These are phyloP conservation scores for Tetragnatha versicolor DNA, from an alignment of 1,140 invertebrate species.

Conservation along the genomic window DNA sequence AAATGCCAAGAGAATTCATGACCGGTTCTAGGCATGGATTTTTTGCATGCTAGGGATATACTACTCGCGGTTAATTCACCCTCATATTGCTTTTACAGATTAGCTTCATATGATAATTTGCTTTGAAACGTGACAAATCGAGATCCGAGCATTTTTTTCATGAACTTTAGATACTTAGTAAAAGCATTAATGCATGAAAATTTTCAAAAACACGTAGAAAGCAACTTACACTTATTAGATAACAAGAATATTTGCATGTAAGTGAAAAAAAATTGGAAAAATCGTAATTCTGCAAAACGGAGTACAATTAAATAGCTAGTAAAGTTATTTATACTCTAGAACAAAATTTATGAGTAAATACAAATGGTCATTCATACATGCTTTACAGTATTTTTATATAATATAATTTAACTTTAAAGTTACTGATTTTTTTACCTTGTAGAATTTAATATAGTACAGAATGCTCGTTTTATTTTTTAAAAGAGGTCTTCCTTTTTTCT, in stretches of 20 bases:
- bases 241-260: not conserved
- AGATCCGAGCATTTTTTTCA: not conserved
- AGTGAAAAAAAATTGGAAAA: not conserved
- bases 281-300: constrained; percentile 3
- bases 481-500: too few relatives aligned
- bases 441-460: too few relatives aligned
- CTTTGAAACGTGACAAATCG: not conserved
- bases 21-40: constrained; percentile 27
- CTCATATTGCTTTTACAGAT: too few relatives aligned
- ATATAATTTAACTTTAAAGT: too few relatives aligned
- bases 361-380: too few relatives aligned
- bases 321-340: too few relatives aligned
- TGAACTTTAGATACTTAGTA: not conserved
- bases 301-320: too few relatives aligned
- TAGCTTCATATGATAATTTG: not conserved
- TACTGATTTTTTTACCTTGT: too few relatives aligned
- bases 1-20: not conserved
- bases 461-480: too few relatives aligned
- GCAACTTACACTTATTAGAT: constrained; percentile 29
- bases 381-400: too few relatives aligned
- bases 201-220: constrained; percentile 19
- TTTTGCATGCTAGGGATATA: constrained; percentile 40
- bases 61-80: too few relatives aligned
- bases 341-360: too few relatives aligned
- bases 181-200: constrained; percentile 18